Evolutionary conservation across 2,888 invertebrate genomes (phyloP).

Genomic region (Chironomus riparius): DNA sequence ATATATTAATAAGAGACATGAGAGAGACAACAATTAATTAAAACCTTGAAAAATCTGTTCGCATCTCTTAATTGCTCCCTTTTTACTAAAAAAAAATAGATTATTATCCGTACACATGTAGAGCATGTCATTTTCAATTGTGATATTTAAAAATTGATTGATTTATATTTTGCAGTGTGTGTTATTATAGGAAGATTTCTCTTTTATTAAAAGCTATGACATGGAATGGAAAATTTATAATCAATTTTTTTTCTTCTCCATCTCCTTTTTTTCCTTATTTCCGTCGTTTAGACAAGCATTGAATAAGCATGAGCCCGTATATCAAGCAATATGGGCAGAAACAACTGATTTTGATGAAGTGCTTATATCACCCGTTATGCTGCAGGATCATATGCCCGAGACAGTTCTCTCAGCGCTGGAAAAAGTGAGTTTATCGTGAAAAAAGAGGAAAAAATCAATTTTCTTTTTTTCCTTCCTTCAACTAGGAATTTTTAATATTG

Average conservation of each 20-base stretch:
- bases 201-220: background rate
- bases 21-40: too few species aligned
- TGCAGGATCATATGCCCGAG: constrained; percentile 87
- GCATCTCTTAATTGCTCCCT: too few species aligned
- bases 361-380: constrained; percentile 79
- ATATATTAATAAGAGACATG: too few species aligned
- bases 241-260: background rate
- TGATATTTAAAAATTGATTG: too few species aligned
- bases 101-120: too few species aligned
- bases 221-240: constrained; percentile 7
- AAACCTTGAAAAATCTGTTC: too few species aligned
- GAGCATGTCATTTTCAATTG: too few species aligned
- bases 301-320: constrained; percentile 65
- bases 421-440: constrained; percentile 53
- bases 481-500: background rate
- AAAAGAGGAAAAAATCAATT: background rate
- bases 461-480: background rate
- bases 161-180: too few species aligned
- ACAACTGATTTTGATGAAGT: constrained; percentile 80
- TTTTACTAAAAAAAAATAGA: too few species aligned
- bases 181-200: background rate
- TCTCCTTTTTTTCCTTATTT: constrained; percentile 26
- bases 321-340: constrained; percentile 79
- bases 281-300: constrained; percentile 51
- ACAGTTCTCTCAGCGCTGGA: constrained; percentile 72